Evolutionary conservation across 53 echinoderm and acorn worm genomes (phyloP), one percentile per base, ranked within the genome.

Genomic region (Holothuria leucospilota): DNA sequence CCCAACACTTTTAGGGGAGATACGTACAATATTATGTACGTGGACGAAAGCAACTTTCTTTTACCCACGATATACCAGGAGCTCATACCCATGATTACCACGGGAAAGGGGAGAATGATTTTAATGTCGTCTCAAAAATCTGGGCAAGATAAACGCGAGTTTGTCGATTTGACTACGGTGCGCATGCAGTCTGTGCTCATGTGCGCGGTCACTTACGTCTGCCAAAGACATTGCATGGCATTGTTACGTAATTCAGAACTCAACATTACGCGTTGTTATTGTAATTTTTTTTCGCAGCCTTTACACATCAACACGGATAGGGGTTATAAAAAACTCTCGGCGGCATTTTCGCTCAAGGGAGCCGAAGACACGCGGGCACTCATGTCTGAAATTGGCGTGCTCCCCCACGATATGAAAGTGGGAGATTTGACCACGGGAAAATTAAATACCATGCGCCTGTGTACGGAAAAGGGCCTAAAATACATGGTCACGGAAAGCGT

Each of bases 1-100:
- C 4, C 6, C 2, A 59, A 80, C 59, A 5, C 61, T 8, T 13
- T 80, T 5, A n/a, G 81, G 29, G 81, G 81, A 12, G 8, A 80
- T 7, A 80, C 81, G 28, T 80, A 25, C 25, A 80, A 80, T 29
- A 5, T 59, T 16, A 59, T 80, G 10, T 30, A 58, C n/a, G 60
- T 80, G 2, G 81, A 80, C 81, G 81, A 80, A 26, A 68, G 25
- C 2, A 68, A 68, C 26, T 68, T 68, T 68, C 13, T 68, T 4
- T 5, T 26, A 10, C 68, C 68, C 4, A 25, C 68, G 2, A 68
- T 68, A 5, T 68, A 68, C 26, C 26, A 12, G 26, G 68, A 68
- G 10, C 26, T 68, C 3, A 68, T 68, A 2, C 68, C 68, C 26
- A 63, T 63, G 63, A 7, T 63, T 7, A 63, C 6, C 63, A 63